Percentiles rank a stretch among this genome's conserved stretches.
These are phyloP conservation scores for Nymphalis c-album DNA, from an alignment of 2,888 invertebrate genomes.

Conservation along the genomic window DNA sequence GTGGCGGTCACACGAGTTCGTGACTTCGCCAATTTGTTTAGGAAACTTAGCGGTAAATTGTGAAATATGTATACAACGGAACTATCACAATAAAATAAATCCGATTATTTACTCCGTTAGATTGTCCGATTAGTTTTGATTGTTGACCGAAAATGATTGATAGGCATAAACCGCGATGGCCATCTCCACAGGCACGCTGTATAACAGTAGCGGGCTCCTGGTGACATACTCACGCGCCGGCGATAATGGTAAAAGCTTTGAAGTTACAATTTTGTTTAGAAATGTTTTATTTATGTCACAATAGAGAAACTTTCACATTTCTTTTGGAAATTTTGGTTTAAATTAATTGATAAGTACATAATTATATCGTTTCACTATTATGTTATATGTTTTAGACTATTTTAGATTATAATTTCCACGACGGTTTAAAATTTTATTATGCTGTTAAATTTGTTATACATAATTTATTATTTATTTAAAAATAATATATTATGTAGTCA, in stretches of 20 bases:
- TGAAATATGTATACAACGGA: constrained; percentile 46
- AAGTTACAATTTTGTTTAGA: neutral
- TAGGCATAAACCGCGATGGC: constrained; percentile 23
- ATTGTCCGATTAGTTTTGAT: constrained; percentile 37
- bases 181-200: constrained; percentile 4
- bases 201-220: constrained; percentile 2
- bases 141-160: constrained; percentile 37
- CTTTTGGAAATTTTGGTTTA: neutral
- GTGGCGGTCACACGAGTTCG: constrained; percentile 51
- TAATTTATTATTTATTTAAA: too few relatives aligned
- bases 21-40: constrained; percentile 53
- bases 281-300: neutral
- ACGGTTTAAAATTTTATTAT: too few relatives aligned
- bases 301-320: neutral
- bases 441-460: too few relatives aligned
- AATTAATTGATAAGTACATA: neutral
- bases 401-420: too few relatives aligned
- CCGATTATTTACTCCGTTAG: constrained; percentile 36
- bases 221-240: constrained; percentile 8
- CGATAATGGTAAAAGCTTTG: neutral
- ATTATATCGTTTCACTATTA: neutral
- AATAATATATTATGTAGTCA: too few relatives aligned
- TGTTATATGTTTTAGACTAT: neutral
- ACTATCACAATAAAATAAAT: constrained; percentile 36
- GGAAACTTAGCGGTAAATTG: constrained; percentile 48